Percentiles rank a stretch among this genome's conserved stretches.
Conservation (phyloP, 2,888 invertebrate genomes). For the Xestia xanthographa region DNA sequence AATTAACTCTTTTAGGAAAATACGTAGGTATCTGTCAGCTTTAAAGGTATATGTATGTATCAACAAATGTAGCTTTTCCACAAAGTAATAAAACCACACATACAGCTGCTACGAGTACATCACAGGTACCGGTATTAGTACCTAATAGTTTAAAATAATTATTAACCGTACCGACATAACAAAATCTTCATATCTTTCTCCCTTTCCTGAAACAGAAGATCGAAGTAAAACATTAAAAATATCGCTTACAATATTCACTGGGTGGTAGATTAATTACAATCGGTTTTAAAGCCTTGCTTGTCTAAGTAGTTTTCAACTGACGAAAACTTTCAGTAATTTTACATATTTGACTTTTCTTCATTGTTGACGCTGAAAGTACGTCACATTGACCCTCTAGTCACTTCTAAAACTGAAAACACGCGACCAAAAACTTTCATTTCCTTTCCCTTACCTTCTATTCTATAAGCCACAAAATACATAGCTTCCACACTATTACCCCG, state of each 20-base stretch:
- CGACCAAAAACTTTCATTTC: not conserved
- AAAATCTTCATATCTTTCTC: not conserved
- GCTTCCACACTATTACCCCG: slow-evolving; percentile 44
- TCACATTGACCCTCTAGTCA: not conserved
- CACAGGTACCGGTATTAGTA: too few species aligned
- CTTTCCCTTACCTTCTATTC: not conserved
- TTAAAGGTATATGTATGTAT: rapidly evolving
- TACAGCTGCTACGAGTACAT: too few species aligned
- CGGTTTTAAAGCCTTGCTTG: not conserved
- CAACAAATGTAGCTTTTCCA: not conserved
- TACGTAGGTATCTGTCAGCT: not conserved
- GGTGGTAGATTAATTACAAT: not conserved
- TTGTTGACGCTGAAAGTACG: not conserved
- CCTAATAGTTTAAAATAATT: not conserved
- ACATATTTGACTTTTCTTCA: too few species aligned
- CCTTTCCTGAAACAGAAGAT: slow-evolving; percentile 2
- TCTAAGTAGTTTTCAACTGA: not conserved
- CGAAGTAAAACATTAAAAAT: not conserved
- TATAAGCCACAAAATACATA: slow-evolving; percentile 35
- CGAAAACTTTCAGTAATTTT: not conserved
- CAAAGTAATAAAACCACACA: too few species aligned
- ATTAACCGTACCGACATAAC: too few species aligned
- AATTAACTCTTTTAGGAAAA: not conserved
- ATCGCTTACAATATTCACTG: not conserved
- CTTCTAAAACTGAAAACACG: not conserved